Percentiles rank a stretch among this genome's conserved stretches.
phyloP scores from a whole-genome alignment of 92 coral and sea anemone genomes.

The Heteractis magnifica region DNA sequence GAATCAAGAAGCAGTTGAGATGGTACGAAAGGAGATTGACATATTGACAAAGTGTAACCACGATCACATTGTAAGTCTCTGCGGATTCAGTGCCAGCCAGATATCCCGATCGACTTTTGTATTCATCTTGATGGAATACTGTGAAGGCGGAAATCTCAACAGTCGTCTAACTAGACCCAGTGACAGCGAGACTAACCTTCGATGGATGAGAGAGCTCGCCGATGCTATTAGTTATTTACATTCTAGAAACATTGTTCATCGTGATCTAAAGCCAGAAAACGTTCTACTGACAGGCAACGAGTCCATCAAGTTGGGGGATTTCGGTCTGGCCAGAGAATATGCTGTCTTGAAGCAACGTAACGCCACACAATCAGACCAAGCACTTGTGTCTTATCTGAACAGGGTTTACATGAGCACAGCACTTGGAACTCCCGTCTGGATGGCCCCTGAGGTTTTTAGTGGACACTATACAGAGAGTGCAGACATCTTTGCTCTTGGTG shows the following conservation, averaged over 20 bases:
- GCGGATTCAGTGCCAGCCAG: too few species aligned
- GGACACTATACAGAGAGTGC: conserved; percentile 58
- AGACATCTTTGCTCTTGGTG: conserved; percentile 73
- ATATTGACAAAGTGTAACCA: too few species aligned
- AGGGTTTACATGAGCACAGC: conserved; percentile 42
- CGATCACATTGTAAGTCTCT: too few species aligned
- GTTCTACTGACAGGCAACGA: not conserved
- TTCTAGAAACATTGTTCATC: not conserved
- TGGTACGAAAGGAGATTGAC: too few species aligned
- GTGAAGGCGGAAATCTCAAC: too few species aligned
- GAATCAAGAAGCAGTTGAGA: too few species aligned
- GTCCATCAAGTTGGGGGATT: conserved; percentile 65
- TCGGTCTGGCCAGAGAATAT: conserved; percentile 59
- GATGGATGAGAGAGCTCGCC: not conserved
- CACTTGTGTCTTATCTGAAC: not conserved
- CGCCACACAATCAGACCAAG: not conserved
- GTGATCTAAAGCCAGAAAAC: conserved; percentile 9
- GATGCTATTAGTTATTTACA: too few species aligned
- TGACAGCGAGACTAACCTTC: too few species aligned
- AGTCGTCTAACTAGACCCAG: too few species aligned
- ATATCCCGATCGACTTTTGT: too few species aligned
- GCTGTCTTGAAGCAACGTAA: conserved; percentile 25
- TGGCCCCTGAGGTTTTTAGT: conserved; percentile 70
- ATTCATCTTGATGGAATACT: too few species aligned
- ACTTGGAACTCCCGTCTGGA: conserved; percentile 41